Evolutionary conservation across 2,797 vertebrate species (phyloP).

Genomic region (Heteromormyrus szaboi): DNA sequence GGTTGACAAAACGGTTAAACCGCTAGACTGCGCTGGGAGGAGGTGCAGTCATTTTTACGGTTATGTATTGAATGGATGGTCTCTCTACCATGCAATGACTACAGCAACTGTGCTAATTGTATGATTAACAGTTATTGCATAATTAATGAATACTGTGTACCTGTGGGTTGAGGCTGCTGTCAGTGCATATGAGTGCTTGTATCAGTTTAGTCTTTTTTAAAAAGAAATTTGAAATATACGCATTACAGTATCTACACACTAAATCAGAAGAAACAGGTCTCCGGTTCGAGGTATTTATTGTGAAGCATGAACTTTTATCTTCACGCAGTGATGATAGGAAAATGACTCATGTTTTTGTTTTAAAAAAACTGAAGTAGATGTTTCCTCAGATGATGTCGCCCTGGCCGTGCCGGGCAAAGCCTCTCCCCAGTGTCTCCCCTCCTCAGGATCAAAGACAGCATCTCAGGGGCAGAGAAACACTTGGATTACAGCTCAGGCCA

Average conservation of each 20-base stretch:
- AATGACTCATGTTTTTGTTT: constrained; percentile 48
- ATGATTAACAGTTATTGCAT: not conserved
- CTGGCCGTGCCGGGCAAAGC: constrained; percentile 39
- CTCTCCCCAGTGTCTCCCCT: constrained; percentile 40
- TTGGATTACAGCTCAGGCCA: not conserved
- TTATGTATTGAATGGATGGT: not conserved
- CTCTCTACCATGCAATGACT: not conserved
- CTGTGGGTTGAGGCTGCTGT: not conserved
- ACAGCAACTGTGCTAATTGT: not conserved
- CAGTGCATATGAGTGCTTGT: not conserved
- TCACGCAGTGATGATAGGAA: constrained; percentile 61
- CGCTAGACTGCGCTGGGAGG: not conserved
- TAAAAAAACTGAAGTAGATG: constrained; percentile 40
- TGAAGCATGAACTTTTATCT: constrained; percentile 53
- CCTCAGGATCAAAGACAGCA: constrained; percentile 37
- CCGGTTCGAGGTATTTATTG: constrained; percentile 64
- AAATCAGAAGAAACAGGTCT: constrained; percentile 45
- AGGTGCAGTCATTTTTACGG: not conserved
- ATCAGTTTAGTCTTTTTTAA: not conserved
- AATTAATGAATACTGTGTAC: not conserved
- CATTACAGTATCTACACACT: not conserved
- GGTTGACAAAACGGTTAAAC: not conserved
- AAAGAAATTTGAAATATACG: not conserved
- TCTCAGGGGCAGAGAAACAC: not conserved
- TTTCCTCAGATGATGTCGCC: constrained; percentile 38